Evolutionary conservation across 1,140 invertebrate species (phyloP).

Genomic region (Manduca sexta): DNA sequence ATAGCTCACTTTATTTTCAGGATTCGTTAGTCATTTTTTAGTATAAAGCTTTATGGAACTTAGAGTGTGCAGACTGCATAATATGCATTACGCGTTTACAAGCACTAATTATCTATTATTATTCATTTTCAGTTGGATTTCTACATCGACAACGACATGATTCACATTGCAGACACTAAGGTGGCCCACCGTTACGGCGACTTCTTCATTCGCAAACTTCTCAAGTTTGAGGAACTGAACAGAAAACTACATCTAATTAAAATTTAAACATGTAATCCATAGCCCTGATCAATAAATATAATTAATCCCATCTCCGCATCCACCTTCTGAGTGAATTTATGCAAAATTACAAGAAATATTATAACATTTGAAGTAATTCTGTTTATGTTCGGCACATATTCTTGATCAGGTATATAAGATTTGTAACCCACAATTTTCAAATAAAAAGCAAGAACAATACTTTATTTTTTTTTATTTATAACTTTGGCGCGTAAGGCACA

Average conservation of each 20-base stretch:
- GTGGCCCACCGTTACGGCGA: constrained; percentile 98
- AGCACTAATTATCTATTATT: no score
- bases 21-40: no score
- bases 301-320: no score
- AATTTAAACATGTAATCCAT: constrained; percentile 71
- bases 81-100: no score
- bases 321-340: no score
- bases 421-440: constrained; percentile 1
- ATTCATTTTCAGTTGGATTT: constrained; percentile 90
- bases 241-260: constrained; percentile 86
- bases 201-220: constrained; percentile 98
- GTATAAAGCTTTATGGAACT: no score
- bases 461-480: constrained; percentile 28
- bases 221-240: constrained; percentile 98
- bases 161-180: constrained; percentile 99
- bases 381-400: background rate
- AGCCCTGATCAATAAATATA: no score
- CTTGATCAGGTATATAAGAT: background rate
- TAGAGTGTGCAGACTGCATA: no score
- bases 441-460: constrained; percentile 13
- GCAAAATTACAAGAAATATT: no score
- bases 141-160: constrained; percentile 99
- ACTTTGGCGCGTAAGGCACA: constrained; percentile 33
- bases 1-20: no score
- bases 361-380: no score